phyloP scores from a whole-genome alignment of 1,140 invertebrate genomes.

The Tetramorium simillimum region DNA sequence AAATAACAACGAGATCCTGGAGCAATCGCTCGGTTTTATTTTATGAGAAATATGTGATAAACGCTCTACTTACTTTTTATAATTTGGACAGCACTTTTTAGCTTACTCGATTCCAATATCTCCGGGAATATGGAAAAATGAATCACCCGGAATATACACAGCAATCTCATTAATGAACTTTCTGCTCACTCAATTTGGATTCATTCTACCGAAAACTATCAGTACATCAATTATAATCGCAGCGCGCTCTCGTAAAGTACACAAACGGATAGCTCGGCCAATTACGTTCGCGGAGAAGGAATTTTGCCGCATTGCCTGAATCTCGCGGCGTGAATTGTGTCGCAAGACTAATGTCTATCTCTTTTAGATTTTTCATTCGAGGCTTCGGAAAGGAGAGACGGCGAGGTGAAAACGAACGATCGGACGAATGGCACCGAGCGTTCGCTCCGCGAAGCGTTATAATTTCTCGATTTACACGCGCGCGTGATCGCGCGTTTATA shows the following conservation, averaged over 20 bases:
- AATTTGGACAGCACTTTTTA: neutral
- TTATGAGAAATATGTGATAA: neutral
- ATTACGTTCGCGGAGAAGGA: neutral
- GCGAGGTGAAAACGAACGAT: neutral
- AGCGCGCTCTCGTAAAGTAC: neutral
- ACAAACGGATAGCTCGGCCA: neutral
- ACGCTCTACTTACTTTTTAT: neutral
- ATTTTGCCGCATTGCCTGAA: neutral
- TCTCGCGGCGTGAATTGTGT: neutral
- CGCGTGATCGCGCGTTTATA: constrained; percentile 54
- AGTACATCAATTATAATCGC: neutral
- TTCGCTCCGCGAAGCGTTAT: constrained; percentile 51
- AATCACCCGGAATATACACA: neutral
- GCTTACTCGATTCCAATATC: neutral
- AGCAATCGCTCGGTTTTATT: constrained; percentile 8
- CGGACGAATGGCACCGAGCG: constrained; percentile 24
- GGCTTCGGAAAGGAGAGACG: neutral
- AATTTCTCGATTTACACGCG: constrained; percentile 53
- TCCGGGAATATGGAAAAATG: neutral
- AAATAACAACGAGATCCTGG: constrained; percentile 29
- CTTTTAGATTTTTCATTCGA: neutral
- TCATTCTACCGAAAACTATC: neutral
- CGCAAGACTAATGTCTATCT: neutral
- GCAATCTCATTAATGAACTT: constrained; percentile 9
- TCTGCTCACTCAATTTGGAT: constrained; percentile 13